Conservation (phyloP, 2,888 invertebrate species). For the Frankliniella fusca region DNA sequence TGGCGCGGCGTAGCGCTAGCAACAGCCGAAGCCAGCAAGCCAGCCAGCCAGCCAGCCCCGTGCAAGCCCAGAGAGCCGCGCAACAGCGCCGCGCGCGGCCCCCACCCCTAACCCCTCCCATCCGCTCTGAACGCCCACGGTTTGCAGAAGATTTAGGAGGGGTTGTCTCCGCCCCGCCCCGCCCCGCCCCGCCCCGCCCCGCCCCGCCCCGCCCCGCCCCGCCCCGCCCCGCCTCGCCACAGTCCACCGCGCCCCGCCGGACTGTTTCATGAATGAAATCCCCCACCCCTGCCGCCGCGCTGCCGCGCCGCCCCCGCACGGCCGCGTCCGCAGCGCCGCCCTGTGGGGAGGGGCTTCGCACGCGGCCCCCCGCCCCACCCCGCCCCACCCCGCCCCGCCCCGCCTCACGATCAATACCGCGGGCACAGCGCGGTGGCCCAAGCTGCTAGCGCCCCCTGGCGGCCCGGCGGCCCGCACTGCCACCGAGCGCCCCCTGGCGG, state of each 20-base stretch:
- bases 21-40: background rate
- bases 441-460: background rate
- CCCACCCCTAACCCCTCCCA: no score
- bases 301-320: background rate
- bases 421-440: background rate
- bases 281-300: background rate
- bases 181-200: background rate
- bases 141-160: no score
- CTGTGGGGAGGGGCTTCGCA: no score
- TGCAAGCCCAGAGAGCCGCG: background rate
- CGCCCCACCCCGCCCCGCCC: background rate
- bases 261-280: constrained; percentile 2
- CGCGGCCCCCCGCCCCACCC: no score
- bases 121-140: no score
- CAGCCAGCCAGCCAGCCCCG: background rate
- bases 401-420: background rate
- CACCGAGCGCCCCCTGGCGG: background rate
- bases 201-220: background rate
- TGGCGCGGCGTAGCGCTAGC: background rate
- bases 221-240: no score
- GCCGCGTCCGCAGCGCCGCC: background rate
- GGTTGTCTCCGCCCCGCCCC: background rate
- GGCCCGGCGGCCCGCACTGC: background rate
- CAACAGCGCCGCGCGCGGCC: background rate
- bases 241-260: background rate